These are phyloP conservation scores for Himalopsyche phryganea DNA, from an alignment of 1,140 invertebrate genomes.

Conservation along the genomic window DNA sequence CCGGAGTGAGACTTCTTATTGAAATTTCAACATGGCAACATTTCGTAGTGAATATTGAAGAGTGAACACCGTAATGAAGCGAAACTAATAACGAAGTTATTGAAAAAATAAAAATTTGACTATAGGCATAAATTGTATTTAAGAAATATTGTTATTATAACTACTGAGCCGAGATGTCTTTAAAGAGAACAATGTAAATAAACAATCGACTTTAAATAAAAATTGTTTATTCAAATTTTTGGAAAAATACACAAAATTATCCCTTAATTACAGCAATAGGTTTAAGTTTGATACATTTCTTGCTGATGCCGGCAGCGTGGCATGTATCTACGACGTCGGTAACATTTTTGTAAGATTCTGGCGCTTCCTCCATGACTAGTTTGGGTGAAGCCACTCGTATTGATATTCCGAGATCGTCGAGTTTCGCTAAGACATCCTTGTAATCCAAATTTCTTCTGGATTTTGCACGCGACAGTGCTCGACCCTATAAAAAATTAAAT, in stretches of 20 bases:
- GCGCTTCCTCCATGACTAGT: constrained; percentile 99
- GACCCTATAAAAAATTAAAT: constrained; percentile 63
- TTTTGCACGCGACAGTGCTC: constrained; percentile 95
- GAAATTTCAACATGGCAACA: constrained; percentile 59
- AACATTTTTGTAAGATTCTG: constrained; percentile 99
- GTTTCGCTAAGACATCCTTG: constrained; percentile 79
- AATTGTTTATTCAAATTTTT: too few species aligned
- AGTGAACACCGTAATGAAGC: too few species aligned
- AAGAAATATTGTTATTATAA: too few species aligned
- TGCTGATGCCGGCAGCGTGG: constrained; percentile 94
- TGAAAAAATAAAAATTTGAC: too few species aligned
- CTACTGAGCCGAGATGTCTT: too few species aligned
- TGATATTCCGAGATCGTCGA: constrained; percentile 90
- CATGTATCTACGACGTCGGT: constrained; percentile 99
- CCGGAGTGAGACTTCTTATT: constrained; percentile 59
- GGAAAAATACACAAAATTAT: constrained; percentile 37
- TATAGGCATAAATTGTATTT: too few species aligned
- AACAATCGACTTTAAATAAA: too few species aligned
- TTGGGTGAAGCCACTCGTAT: constrained; percentile 99
- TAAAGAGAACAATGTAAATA: too few species aligned
- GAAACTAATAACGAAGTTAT: too few species aligned
- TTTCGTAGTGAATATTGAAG: constrained; percentile 32
- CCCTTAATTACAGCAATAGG: constrained; percentile 99
- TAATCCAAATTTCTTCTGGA: constrained; percentile 95
- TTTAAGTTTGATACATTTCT: constrained; percentile 94